phyloP scores from a whole-genome alignment of 2,888 invertebrate species.

The Drosophila nigritarsus region DNA sequence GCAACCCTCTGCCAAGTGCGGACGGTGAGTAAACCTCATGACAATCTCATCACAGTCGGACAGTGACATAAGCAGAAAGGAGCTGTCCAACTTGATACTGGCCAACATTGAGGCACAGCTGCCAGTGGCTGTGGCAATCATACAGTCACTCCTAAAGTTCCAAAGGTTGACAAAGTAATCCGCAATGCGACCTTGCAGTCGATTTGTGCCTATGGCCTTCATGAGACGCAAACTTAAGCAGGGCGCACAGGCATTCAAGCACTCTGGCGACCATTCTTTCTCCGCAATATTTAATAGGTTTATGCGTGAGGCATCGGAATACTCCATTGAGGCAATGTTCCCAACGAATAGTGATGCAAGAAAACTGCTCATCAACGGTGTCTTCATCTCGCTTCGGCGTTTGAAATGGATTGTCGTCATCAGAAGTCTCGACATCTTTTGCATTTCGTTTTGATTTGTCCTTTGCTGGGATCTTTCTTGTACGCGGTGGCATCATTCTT shows the following conservation, averaged over 20 bases:
- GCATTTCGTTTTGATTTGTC: background rate
- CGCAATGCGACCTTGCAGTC: slow-evolving; percentile 89
- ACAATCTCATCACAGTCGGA: slow-evolving; percentile 96
- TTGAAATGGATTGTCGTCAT: slow-evolving; percentile 32
- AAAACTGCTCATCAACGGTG: slow-evolving; percentile 62
- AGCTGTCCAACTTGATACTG: slow-evolving; percentile 90
- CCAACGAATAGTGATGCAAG: slow-evolving; percentile 62
- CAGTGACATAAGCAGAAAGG: slow-evolving; percentile 92
- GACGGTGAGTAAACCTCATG: slow-evolving; percentile 89
- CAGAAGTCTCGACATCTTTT: background rate
- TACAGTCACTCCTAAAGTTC: slow-evolving; percentile 91
- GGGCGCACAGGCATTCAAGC: slow-evolving; percentile 91
- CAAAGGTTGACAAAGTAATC: slow-evolving; percentile 93
- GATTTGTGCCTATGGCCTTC: slow-evolving; percentile 89
- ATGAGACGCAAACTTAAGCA: slow-evolving; percentile 90
- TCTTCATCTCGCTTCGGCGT: slow-evolving; percentile 23
- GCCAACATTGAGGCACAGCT: slow-evolving; percentile 94
- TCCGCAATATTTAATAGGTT: slow-evolving; percentile 90
- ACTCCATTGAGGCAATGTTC: slow-evolving; percentile 59
- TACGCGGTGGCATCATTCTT: too few species aligned
- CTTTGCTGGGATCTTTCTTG: background rate
- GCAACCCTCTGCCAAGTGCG: slow-evolving; percentile 90
- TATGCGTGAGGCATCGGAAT: slow-evolving; percentile 51
- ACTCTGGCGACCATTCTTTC: slow-evolving; percentile 90
- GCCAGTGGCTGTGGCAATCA: slow-evolving; percentile 94